These are phyloP conservation scores for Paelopatides confundens DNA, from an alignment of 53 echinoderm and acorn worm species.

Conservation along the genomic window DNA sequence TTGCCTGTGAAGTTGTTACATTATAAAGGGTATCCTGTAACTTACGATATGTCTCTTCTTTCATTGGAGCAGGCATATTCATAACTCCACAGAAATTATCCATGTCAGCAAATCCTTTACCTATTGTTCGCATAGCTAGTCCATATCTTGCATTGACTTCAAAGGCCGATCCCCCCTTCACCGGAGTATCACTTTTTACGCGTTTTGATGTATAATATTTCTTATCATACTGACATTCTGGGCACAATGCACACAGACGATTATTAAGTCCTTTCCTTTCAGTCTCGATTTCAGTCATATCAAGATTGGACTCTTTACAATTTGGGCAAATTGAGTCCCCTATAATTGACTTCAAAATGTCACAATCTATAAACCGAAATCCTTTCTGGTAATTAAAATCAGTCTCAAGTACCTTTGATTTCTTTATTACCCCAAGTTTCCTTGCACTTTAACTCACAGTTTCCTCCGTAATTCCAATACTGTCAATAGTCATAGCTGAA, in stretches of 20 bases:
- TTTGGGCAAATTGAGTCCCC: not conserved
- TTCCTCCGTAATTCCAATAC: too few species aligned
- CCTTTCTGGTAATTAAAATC: not conserved
- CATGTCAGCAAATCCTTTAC: constrained; percentile 22
- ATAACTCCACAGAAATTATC: constrained; percentile 19
- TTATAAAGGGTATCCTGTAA: not conserved
- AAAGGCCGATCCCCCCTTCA: constrained; percentile 3
- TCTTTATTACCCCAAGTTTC: too few species aligned
- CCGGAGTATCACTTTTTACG: not conserved
- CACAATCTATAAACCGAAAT: constrained; percentile 10
- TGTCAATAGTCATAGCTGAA: not conserved
- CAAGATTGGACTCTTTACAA: not conserved
- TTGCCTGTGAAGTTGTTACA: not conserved
- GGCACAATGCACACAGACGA: not conserved
- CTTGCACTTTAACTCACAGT: not conserved
- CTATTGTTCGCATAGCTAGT: constrained; percentile 30
- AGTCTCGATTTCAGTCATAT: not conserved
- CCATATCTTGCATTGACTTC: constrained; percentile 22
- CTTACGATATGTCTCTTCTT: not conserved
- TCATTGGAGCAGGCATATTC: constrained; percentile 37
- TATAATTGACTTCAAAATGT: not conserved
- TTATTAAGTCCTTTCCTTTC: constrained; percentile 9
- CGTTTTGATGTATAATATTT: constrained; percentile 1
- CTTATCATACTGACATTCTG: not conserved
- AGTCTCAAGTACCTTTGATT: not conserved